Conservation (phyloP, 2,113 vertebrate genomes). For the Brachyhypopomus gauderio region DNA sequence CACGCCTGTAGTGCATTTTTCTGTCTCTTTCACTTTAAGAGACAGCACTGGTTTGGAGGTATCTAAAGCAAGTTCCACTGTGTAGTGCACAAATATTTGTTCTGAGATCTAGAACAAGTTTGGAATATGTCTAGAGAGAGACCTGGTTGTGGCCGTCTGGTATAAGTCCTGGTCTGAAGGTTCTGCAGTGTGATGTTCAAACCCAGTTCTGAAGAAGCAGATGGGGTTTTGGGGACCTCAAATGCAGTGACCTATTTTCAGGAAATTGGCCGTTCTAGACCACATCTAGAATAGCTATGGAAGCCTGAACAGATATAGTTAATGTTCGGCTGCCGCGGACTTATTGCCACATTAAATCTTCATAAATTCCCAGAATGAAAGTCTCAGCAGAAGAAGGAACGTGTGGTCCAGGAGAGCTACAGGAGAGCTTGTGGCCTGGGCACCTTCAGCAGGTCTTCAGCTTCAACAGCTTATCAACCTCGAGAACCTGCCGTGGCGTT, state of each 20-base stretch:
- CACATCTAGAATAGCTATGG: background rate
- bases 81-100: too few relatives aligned
- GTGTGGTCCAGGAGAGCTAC: constrained; percentile 29
- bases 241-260: constrained; percentile 10
- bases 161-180: background rate
- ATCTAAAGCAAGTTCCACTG: too few relatives aligned
- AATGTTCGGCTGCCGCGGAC: constrained; percentile 39
- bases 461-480: constrained; percentile 19
- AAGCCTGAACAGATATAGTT: background rate
- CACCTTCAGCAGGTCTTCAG: constrained; percentile 11
- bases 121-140: too few relatives aligned
- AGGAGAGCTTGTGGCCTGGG: constrained; percentile 43
- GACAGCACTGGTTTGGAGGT: too few relatives aligned
- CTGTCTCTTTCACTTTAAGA: too few relatives aligned
- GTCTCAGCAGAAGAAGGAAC: constrained; percentile 31
- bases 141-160: too few relatives aligned
- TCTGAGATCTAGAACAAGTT: background rate
- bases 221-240: background rate
- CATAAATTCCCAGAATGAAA: constrained; percentile 38
- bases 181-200: background rate
- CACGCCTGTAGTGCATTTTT: too few relatives aligned
- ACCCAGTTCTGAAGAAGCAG: too few relatives aligned
- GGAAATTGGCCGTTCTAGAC: background rate
- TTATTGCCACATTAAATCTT: constrained; percentile 14
- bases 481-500: constrained; percentile 16